Base-by-base conservation (phyloP, 2,888 invertebrate species). In the Tetrapedia diversipes region DNA sequence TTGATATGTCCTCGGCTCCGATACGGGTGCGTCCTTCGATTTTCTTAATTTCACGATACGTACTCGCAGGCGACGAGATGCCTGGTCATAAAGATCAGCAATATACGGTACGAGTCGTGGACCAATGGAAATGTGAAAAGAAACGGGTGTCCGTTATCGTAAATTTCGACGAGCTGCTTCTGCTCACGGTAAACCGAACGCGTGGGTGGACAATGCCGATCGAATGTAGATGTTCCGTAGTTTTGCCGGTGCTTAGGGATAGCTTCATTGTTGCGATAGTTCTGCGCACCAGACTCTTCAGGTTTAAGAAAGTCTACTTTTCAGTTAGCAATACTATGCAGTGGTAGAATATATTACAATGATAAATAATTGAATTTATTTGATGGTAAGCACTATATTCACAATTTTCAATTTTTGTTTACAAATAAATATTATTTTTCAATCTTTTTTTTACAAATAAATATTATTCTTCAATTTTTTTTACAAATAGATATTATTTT, bases 41-140 rank as follows among this genome's bases (percentile, higher is more conserved):
- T 71, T 64, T 47, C 45, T 71, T 59, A 67, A 71, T 76, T 67
- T 49, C 66, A 39, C 47, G 59, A 49, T 39, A 22, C 11, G 10
- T 11, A 63, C 53, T n/a, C 29, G 49, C 29, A 29, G 16, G 49
- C 24, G 11, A 14, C 8, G 27, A 19, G 14, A 37, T 37, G 22
- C 34, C 4, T 2, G 37, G 8, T 27, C 59, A 53, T 68, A 74
- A 77, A 64, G 34, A 49, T 22, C 11, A 10, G 45, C 41, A 51
- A 65, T 64, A 49, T 51, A 75, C 37, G 59, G 49, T 64, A 77
- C 47, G 59, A 68, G 41, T 8, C 54, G 29, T 11, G 2, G 19
- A 10, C 63, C 61, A 41, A 43, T 63, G 53, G 22, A 39, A 43
- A 43, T 22, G 63, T 6, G 43, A 59, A 57, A 63, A 41, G 34